Evolutionary conservation across 2,113 vertebrate genomes (phyloP), one percentile per base, ranked within the genome.

Genomic region (Saguinus midas): DNA sequence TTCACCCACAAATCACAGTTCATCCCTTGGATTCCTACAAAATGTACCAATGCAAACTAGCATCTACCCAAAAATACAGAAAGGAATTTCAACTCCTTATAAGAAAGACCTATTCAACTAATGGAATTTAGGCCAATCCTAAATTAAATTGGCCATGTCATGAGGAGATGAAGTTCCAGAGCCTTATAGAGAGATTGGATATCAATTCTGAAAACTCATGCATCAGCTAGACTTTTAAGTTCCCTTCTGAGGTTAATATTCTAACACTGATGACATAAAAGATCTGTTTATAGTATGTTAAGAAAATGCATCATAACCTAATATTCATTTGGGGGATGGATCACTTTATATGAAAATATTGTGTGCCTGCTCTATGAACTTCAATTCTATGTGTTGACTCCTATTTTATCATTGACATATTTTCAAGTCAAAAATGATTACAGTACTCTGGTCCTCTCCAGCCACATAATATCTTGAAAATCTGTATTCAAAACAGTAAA

Each of bases 401-500:
- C 35, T 80, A 66, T 81, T 93, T 93, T 95, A 91, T 73, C 66
- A 73, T 7, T 86, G 40, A 88, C 32, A 82, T 85, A 82, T 83
- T 97, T 91, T 81, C 25, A 96, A 93, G 48, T 86, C 68, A 96
- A 90, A 97, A 87, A 95, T 95, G 72, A 72, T 91, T 87, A 61
- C 66, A 89, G 37, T 50, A 68, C 23, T 85, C 72, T 91, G 45
- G 35, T 73, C 21, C 29, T 52, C 72, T 93, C 58, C 45, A 78
- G 90, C 93, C 48, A 91, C n/a, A 61, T 82, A 93, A 89, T 43
- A 82, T 66, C 50, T 75, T 80, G 37, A 70, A 87, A 50, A 86
- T 48, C 61, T 90, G 43, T 70, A 57, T 72, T 87, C 43, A 52
- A 91, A 64, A 57, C 32, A 48, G 52, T 7, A 68, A 50, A 79